phyloP scores from a whole-genome alignment of 2,797 vertebrate species.

The Falco peregrinus region DNA sequence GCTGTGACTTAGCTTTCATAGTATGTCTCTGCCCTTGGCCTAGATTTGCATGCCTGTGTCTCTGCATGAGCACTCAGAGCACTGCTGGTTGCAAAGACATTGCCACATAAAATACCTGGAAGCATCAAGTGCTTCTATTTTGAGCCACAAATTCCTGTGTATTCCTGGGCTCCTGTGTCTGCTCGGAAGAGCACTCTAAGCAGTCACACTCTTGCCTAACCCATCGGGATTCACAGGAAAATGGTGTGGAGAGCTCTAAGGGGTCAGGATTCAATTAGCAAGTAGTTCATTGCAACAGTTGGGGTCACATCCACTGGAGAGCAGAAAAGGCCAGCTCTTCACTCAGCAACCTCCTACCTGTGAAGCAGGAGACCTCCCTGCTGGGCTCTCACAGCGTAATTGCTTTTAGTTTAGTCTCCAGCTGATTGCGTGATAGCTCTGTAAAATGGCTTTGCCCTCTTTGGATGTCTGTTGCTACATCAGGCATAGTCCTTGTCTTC shows the following conservation, averaged over 20 bases:
- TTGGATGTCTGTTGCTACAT: not conserved
- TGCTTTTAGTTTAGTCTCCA: slow-evolving; percentile 37
- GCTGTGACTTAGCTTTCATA: not conserved
- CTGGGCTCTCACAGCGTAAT: slow-evolving; percentile 23
- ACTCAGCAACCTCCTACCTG: slow-evolving; percentile 6
- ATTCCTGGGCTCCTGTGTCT: not conserved
- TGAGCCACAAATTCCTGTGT: not conserved
- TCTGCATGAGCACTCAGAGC: not conserved
- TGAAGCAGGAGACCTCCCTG: not conserved
- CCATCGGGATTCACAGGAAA: not conserved
- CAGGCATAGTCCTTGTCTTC: not conserved
- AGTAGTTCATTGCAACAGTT: not conserved
- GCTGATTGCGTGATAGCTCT: not conserved
- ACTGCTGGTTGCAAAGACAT: not conserved
- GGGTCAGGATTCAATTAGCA: not conserved
- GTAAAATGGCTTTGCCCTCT: not conserved
- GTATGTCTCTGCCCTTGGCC: not conserved
- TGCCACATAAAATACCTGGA: not conserved
- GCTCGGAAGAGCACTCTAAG: not conserved
- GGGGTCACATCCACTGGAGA: not conserved
- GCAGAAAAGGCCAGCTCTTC: not conserved
- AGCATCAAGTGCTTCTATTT: not conserved
- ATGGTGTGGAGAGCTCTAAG: not conserved
- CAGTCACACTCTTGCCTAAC: not conserved
- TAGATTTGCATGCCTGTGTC: not conserved